Evolutionary conservation across 2,113 vertebrate genomes (phyloP), one percentile per base, ranked within the genome.

Genomic region (Cynoglossus semilaevis): DNA sequence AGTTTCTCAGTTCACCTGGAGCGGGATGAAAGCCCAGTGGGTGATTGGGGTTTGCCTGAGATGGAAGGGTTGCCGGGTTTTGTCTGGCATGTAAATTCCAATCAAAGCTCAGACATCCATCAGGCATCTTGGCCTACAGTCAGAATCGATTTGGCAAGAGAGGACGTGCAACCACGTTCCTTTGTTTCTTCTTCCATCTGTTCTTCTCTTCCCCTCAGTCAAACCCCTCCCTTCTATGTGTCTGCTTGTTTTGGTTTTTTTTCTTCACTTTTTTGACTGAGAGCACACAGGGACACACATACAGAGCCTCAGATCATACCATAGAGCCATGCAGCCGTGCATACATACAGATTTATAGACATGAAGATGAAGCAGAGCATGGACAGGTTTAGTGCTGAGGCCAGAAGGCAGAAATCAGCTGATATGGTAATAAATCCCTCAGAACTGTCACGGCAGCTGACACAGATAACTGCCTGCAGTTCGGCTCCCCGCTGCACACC

Each of bases 71-170:
- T 12, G 59, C 47, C 40, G 22, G 53, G 14, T n/a, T 58, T 62
- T 73, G 83, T 73, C 72, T 79, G 80, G 75, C 80, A 82, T 86
- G 84, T 82, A 81, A 87, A 86, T 84, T 83, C 67, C 70, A 79
- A 82, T 85, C 79, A 85, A 74, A 61, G 50, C 56, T 70, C 58
- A 70, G 70, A 77, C 85, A 86, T 85, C 79, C 82, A 84, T 87
- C 79, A 83, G 59, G 64, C 50, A 34, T 50, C 45, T 44, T 37
- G 56, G 74, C 64, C 45, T 61, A 79, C 78, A 72, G 75, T 84
- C 75, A 37, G 60, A 88, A 87, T 83, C 81, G 76, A 86, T 88
- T 81, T 83, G 42, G 40, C 63, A 56, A 73, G 51, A 65, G 65
- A 76, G 52, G 51, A 46, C 51, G 77, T 12, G 42, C 62, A 18